Conservation (phyloP, 2,888 invertebrate species). For the Dilophus febrilis region DNA sequence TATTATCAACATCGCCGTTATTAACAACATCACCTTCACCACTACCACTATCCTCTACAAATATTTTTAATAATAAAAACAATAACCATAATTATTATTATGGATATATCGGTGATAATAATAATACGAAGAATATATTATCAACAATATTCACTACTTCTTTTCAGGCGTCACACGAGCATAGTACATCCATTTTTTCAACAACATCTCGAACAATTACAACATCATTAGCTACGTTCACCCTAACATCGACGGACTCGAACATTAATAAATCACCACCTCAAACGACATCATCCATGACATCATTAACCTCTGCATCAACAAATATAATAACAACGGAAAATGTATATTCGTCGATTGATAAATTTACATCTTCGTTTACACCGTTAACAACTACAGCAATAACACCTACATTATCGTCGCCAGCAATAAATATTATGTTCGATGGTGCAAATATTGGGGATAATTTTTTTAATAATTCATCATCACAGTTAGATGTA, state of each 20-base stretch:
- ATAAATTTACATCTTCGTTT: neutral
- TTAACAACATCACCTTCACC: no score
- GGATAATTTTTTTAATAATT: neutral
- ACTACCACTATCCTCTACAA: no score
- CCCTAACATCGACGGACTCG: neutral
- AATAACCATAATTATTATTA: no score
- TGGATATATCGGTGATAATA: no score
- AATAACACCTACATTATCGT: neutral
- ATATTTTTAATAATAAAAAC: no score
- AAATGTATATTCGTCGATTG: neutral
- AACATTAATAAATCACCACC: no score
- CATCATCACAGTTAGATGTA: constrained; percentile 28
- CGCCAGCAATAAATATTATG: neutral
- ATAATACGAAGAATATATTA: no score
- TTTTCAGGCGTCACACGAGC: no score
- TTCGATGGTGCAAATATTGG: neutral
- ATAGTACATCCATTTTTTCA: no score
- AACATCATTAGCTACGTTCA: neutral
- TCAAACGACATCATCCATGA: neutral
- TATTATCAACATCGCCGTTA: no score
- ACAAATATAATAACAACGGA: no score
- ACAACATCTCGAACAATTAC: neutral
- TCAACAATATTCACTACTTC: no score
- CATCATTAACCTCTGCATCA: neutral
- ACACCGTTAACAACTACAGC: neutral